Evolutionary conservation across 1,140 invertebrate species (phyloP).

Genomic region (Arctopsyche grandis): DNA sequence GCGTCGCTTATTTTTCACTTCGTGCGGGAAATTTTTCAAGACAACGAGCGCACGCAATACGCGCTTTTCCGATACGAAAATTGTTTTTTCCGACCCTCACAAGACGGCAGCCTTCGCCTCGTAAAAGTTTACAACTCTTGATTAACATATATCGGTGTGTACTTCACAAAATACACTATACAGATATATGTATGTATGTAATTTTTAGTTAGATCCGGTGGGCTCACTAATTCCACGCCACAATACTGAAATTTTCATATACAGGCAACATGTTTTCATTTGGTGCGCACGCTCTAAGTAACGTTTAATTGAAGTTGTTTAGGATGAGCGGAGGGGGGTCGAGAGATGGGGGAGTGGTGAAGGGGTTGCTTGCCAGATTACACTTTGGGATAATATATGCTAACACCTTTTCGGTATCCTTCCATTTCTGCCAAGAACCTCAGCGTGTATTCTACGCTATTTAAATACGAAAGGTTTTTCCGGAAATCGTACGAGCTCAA

Average conservation of each 20-base stretch:
- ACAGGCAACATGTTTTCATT: constrained; percentile 16
- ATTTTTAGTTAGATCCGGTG: too few species aligned
- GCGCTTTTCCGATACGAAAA: neutral
- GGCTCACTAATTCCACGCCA: neutral
- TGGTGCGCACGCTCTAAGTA: constrained; percentile 20
- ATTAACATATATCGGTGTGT: neutral
- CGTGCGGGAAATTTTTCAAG: neutral
- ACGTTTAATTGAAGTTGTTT: constrained; percentile 40
- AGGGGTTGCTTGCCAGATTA: constrained; percentile 2
- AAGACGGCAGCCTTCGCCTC: neutral
- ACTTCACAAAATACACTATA: too few species aligned
- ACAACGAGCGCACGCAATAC: neutral
- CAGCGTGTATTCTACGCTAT: too few species aligned
- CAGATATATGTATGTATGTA: too few species aligned
- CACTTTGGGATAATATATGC: constrained; percentile 31
- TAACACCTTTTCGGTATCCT: constrained; percentile 32
- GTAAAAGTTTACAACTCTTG: constrained; percentile 1
- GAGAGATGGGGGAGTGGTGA: neutral
- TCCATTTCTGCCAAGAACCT: neutral
- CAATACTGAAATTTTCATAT: constrained; percentile 21
- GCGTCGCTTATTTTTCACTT: neutral
- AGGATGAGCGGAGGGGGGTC: neutral
- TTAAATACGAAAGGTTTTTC: too few species aligned
- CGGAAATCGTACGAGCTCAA: too few species aligned
- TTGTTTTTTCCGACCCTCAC: neutral